Evolutionary conservation across 2,888 invertebrate species (phyloP).

Genomic region (Napeogenes sylphis): DNA sequence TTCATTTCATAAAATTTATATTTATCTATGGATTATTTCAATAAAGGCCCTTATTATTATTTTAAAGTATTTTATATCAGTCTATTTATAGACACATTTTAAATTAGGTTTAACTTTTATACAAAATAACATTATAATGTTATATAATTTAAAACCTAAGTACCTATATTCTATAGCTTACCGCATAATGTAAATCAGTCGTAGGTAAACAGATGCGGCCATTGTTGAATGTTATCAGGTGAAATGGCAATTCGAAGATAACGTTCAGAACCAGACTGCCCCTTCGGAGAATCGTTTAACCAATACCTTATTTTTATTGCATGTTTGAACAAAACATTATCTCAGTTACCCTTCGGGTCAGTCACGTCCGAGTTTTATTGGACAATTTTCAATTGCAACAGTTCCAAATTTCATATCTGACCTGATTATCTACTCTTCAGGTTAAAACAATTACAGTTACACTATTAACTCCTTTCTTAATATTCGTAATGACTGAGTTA

Average conservation of each 20-base stretch:
- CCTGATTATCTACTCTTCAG: conserved; percentile 12
- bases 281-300: conserved; percentile 52
- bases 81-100: too few species aligned
- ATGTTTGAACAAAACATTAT: conserved; percentile 19
- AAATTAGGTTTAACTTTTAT: too few species aligned
- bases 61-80: too few species aligned
- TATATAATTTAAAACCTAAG: too few species aligned
- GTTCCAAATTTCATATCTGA: conserved; percentile 14
- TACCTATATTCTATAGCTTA: too few species aligned
- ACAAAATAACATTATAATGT: too few species aligned
- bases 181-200: too few species aligned
- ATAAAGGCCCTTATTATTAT: too few species aligned
- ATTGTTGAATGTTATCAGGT: conserved; percentile 56
- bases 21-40: too few species aligned
- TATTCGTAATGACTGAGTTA: too few species aligned
- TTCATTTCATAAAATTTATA: too few species aligned
- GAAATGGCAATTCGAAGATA: conserved; percentile 51
- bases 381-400: conserved; percentile 23
- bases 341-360: conserved; percentile 18
- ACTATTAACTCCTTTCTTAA: too few species aligned
- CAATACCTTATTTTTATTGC: conserved; percentile 50
- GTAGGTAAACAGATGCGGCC: background rate
- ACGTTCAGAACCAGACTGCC: conserved; percentile 32
- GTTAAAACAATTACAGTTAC: background rate
- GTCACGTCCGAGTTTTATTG: conserved; percentile 33